These are phyloP conservation scores for Syrrhaptes paradoxus DNA, from an alignment of 2,113 vertebrate genomes.

Conservation along the genomic window DNA sequence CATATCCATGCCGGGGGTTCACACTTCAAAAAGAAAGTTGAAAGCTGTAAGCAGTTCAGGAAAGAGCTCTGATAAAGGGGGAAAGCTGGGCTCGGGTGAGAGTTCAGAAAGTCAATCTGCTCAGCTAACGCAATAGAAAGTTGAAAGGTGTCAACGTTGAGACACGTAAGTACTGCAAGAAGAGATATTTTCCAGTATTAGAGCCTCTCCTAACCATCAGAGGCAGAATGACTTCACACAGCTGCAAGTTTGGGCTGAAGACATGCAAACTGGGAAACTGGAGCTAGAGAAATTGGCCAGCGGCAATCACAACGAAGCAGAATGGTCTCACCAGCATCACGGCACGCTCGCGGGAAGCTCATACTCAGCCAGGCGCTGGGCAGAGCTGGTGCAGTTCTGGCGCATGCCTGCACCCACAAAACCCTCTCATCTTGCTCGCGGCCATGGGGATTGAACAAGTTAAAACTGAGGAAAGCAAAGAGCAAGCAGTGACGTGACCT, in stretches of 20 bases:
- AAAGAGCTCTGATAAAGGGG: not conserved
- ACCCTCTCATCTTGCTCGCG: not conserved
- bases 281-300: not conserved
- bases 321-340: rapidly evolving
- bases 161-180: not conserved
- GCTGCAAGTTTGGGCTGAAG: not conserved
- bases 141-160: not conserved
- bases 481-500: not conserved
- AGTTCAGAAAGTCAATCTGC: slow-evolving; percentile 6
- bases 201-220: not conserved
- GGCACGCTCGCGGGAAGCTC: rapidly evolving
- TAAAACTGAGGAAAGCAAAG: not conserved
- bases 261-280: not conserved
- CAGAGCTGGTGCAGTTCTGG: not conserved
- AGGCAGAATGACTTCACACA: not conserved
- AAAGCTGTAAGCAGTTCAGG: slow-evolving; percentile 9
- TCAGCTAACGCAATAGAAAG: not conserved
- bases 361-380: not conserved
- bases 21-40: slow-evolving; percentile 29
- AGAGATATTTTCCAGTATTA: not conserved
- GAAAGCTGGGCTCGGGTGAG: not conserved
- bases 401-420: not conserved
- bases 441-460: not conserved
- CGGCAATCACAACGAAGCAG: rapidly evolving
- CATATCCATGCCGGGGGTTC: not conserved